A percentile compares a stretch with the other conserved stretches of the same genome.
Conservation (phyloP, 2,797 vertebrate genomes). For the Lateolabrax maculatus region DNA sequence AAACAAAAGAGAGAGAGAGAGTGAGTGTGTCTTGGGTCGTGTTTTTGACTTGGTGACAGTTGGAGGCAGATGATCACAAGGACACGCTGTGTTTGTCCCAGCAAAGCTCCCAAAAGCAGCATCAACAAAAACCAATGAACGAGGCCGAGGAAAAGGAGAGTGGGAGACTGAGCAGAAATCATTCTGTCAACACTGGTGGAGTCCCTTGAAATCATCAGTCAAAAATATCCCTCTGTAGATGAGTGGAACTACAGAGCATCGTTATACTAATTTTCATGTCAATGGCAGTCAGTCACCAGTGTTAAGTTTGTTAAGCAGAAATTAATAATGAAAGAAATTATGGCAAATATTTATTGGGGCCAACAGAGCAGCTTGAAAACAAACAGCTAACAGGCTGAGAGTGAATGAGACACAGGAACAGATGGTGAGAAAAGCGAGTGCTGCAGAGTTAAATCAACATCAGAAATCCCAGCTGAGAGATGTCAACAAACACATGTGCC, state of each 20-base stretch:
- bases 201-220: slow-evolving; percentile 33
- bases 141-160: slow-evolving; percentile 14
- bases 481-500: slow-evolving; percentile 72
- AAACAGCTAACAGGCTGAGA: slow-evolving; percentile 69
- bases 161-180: slow-evolving; percentile 18
- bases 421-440: slow-evolving; percentile 72
- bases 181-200: slow-evolving; percentile 42
- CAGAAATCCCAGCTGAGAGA: slow-evolving; percentile 68
- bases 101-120: slow-evolving; percentile 47
- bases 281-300: slow-evolving; percentile 32
- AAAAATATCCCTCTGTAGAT: slow-evolving; percentile 26
- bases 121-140: slow-evolving; percentile 41
- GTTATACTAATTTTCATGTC: slow-evolving; percentile 20
- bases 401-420: slow-evolving; percentile 57
- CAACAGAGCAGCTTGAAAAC: slow-evolving; percentile 65
- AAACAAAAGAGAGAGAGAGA: background rate
- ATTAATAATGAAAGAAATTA: slow-evolving; percentile 41
- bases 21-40: slow-evolving; percentile 4
- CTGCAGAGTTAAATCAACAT: slow-evolving; percentile 67
- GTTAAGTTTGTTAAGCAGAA: slow-evolving; percentile 40
- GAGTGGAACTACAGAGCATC: slow-evolving; percentile 1
- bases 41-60: slow-evolving; percentile 44
- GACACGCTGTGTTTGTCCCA: slow-evolving; percentile 44
- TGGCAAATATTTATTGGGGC: slow-evolving; percentile 38
- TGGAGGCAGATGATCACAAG: slow-evolving; percentile 31